Percentiles rank a stretch among this genome's conserved stretches.
phyloP scores from a whole-genome alignment of 2,113 vertebrate species.

The Myiozetetes cayanensis region DNA sequence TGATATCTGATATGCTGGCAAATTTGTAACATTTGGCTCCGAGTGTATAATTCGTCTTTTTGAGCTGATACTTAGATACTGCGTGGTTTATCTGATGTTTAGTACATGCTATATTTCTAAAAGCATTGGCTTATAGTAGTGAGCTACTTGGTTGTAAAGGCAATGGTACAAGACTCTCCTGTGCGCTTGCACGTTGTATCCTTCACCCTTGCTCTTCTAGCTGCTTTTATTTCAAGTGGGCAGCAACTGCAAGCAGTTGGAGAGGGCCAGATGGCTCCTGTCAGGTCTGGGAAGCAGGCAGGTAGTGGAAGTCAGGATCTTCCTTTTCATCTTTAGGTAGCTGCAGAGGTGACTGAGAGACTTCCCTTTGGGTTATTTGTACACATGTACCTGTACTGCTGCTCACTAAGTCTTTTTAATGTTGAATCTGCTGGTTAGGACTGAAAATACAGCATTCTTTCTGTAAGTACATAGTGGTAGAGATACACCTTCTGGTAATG shows the following conservation, averaged over 20 bases:
- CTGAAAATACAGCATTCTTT: background rate
- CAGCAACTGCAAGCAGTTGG: background rate
- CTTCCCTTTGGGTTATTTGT: background rate
- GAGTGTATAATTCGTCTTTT: background rate
- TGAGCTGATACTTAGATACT: background rate
- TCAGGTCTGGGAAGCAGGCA: background rate
- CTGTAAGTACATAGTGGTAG: background rate
- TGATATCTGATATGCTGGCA: background rate
- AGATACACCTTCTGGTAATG: background rate
- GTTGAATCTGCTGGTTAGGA: background rate
- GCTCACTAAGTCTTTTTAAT: background rate
- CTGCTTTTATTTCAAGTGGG: background rate
- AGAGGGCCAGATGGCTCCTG: background rate
- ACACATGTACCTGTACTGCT: background rate
- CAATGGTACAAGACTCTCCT: background rate
- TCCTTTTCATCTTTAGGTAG: background rate
- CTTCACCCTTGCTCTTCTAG: background rate
- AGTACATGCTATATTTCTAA: background rate
- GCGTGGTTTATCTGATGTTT: background rate
- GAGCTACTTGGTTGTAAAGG: background rate
- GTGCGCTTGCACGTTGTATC: background rate
- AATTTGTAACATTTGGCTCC: constrained; percentile 1
- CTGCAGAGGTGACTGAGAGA: background rate
- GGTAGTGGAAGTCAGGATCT: background rate
- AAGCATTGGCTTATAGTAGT: background rate